These are phyloP conservation scores for Macrophya annulata DNA, from an alignment of 2,888 invertebrate genomes.

Conservation along the genomic window DNA sequence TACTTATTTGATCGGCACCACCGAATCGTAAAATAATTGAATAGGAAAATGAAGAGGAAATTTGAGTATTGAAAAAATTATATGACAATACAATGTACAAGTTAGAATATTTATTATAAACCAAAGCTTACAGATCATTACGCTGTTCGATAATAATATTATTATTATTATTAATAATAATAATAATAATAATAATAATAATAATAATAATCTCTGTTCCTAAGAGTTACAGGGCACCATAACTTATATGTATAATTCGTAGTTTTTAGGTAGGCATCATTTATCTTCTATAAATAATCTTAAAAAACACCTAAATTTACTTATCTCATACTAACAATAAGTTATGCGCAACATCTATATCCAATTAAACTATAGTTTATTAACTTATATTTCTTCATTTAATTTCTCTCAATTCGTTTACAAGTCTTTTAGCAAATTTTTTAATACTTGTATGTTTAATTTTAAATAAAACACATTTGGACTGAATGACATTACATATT, in stretches of 20 bases:
- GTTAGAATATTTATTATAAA: constrained; percentile 78
- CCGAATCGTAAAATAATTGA: background rate
- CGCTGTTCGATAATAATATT: constrained; percentile 73
- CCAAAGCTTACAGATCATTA: constrained; percentile 75
- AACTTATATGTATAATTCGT: constrained; percentile 42
- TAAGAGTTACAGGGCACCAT: constrained; percentile 46
- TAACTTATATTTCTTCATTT: constrained; percentile 1
- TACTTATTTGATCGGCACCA: background rate
- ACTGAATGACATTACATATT: constrained; percentile 22
- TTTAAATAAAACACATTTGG: constrained; percentile 6
- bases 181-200: constrained; percentile 33
- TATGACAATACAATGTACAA: constrained; percentile 65
- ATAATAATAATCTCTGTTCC: constrained; percentile 48
- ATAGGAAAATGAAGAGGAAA: background rate
- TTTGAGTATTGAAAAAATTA: background rate
- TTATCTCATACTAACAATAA: constrained; percentile 41
- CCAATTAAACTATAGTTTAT: background rate
- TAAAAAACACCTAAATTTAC: constrained; percentile 30
- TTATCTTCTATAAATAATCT: constrained; percentile 35
- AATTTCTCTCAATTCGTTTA: constrained; percentile 9
- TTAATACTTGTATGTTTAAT: constrained; percentile 3
- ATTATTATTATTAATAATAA: constrained; percentile 59
- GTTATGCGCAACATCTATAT: constrained; percentile 29
- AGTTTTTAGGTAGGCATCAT: constrained; percentile 44
- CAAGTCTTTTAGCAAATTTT: background rate